Base-by-base conservation (phyloP, 1,140 invertebrate genomes). In the Tribolium castaneum region DNA sequence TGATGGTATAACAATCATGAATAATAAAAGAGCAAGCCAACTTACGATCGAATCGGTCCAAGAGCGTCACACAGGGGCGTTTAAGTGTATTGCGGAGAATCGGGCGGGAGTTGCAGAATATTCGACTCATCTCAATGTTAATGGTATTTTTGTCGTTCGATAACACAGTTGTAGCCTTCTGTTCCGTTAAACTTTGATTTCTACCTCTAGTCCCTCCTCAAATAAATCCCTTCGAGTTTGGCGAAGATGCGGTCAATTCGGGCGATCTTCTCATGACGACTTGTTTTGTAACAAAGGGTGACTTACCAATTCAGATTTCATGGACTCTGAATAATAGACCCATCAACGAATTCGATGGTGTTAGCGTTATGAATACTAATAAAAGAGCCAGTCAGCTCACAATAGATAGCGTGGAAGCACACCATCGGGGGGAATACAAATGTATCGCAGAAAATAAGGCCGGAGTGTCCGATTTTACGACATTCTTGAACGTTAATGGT, bases 281-380 rank as follows among this genome's bases (percentile, higher is more conserved):
- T 79, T 95, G 94, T 85, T 88, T 92, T 75, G 91, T 94, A 35
- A 91, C 91, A 10, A 94, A 94, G 84, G 95, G 94, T 39, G 94
- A 95, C 85, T 87, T 92, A 78, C 93, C 94, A 1, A 87, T 95
- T 74, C 91, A 90, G 35, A 93, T 95, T 80, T 88, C 88, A 6
- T 95, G 94, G 94, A 91, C 90, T 51, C 91, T 94, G 82, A 92
- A 91, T 83, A 70, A 74, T n/a, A 62, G 59, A 35, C 56, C 71
- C 51, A 87, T 87, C 12, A 81, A 81, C 66, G 82, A 87, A 19
- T 84, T 88, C 71, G 66, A 76, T 13, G 83, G 82, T 14, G 75
- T 84, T 13, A 86, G 84, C 4, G 83, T 89, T 3, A 84, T 86
- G 34, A 87, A 87, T 70, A 87, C 86, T 30, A 89, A 89, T 83